Evolutionary conservation across 1,140 invertebrate species (phyloP).

Genomic region (Daktulosphaira vitifoliae): DNA sequence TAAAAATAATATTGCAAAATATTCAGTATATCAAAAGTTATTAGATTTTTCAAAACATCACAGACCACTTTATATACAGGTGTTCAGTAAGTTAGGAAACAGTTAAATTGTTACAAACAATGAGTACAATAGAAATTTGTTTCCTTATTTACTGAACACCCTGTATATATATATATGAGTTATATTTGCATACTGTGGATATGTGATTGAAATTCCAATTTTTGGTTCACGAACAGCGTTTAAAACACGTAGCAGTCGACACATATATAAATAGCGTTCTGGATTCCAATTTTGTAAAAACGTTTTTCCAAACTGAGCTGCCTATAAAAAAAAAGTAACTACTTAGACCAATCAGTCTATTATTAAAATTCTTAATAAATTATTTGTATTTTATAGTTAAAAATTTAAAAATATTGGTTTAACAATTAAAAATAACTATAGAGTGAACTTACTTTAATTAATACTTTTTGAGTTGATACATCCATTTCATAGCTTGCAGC

Average conservation of each 20-base stretch:
- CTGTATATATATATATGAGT: too few relatives aligned
- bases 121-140: too few relatives aligned
- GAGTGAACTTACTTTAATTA: constrained; percentile 62
- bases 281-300: constrained; percentile 71
- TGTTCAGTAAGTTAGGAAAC: too few relatives aligned
- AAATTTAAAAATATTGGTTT: background rate
- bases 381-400: background rate
- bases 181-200: constrained; percentile 69
- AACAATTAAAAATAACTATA: background rate
- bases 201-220: constrained; percentile 85
- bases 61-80: too few relatives aligned
- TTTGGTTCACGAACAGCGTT: constrained; percentile 80
- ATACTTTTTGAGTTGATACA: constrained; percentile 74
- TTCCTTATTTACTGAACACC: too few relatives aligned
- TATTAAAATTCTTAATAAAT: too few relatives aligned
- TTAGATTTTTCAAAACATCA: too few relatives aligned
- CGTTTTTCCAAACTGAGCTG: constrained; percentile 90
- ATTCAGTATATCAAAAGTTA: too few relatives aligned
- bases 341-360: constrained; percentile 19
- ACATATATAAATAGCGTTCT: constrained; percentile 79
- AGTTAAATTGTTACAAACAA: too few relatives aligned
- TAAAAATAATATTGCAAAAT: too few relatives aligned
- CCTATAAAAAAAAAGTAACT: constrained; percentile 45
- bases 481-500: constrained; percentile 86
- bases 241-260: constrained; percentile 75